These are phyloP conservation scores for Gobiocypris rarus DNA, from an alignment of 2,113 vertebrate species.

Conservation along the genomic window DNA sequence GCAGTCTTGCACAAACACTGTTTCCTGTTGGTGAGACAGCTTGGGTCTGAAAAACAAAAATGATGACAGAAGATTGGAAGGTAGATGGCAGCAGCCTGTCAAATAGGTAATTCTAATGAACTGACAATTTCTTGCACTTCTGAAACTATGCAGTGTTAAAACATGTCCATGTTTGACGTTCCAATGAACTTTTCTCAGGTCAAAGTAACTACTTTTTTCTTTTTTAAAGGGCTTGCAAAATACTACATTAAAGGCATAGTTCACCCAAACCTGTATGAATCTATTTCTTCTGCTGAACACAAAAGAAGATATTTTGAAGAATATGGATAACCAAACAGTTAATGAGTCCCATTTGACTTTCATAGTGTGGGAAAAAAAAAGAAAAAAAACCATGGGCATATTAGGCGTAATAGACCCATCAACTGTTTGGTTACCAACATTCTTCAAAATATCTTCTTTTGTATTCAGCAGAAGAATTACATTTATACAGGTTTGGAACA, in stretches of 20 bases:
- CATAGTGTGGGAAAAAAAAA: too few relatives aligned
- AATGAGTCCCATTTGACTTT: neutral
- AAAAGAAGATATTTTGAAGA: neutral
- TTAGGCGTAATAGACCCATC: too few relatives aligned
- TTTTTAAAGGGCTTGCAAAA: neutral
- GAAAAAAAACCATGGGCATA: too few relatives aligned
- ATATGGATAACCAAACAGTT: neutral
- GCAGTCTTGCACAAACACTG: slow-evolving; percentile 4
- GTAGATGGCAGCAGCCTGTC: neutral
- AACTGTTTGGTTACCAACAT: neutral
- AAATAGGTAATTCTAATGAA: neutral
- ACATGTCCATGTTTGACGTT: neutral
- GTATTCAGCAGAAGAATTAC: too few relatives aligned
- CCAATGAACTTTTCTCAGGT: neutral
- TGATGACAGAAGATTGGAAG: neutral
- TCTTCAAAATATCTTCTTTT: too few relatives aligned
- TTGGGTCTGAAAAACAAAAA: slow-evolving; percentile 34
- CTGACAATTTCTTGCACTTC: neutral
- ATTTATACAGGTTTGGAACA: neutral
- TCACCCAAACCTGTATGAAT: neutral
- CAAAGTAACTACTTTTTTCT: neutral
- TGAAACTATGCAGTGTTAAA: neutral
- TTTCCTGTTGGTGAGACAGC: slow-evolving; percentile 9
- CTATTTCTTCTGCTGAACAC: neutral
- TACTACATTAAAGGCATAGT: neutral